These are phyloP conservation scores for Bostrychus sinensis DNA, from an alignment of 2,113 vertebrate genomes.

Conservation along the genomic window DNA sequence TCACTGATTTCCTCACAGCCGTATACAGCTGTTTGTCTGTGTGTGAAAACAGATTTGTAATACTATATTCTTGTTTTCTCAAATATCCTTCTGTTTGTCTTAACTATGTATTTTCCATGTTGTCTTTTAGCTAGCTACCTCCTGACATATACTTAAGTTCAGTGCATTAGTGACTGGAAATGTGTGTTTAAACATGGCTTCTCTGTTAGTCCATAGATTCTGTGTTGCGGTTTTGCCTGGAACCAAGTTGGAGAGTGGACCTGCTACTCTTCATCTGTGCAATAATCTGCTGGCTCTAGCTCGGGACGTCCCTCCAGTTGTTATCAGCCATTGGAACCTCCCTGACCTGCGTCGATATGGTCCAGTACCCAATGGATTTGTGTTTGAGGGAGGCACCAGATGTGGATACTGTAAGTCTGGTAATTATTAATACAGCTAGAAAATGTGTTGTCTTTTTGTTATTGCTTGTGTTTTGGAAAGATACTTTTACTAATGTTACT, in stretches of 20 bases:
- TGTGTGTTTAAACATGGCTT: not conserved
- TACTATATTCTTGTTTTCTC: too few relatives aligned
- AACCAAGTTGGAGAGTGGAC: constrained; percentile 91
- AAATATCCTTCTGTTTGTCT: too few relatives aligned
- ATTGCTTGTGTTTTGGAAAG: not conserved
- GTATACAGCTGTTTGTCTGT: constrained; percentile 45
- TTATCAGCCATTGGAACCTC: constrained; percentile 92
- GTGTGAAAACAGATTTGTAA: constrained; percentile 10
- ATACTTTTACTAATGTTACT: not conserved
- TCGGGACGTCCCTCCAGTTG: constrained; percentile 84
- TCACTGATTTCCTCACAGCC: constrained; percentile 29
- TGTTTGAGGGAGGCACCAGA: constrained; percentile 96
- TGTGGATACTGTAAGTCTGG: constrained; percentile 94
- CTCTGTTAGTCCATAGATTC: constrained; percentile 90
- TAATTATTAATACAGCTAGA: not conserved
- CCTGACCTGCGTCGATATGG: constrained; percentile 93
- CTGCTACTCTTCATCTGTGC: constrained; percentile 93
- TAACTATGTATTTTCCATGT: too few relatives aligned
- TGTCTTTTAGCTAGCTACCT: too few relatives aligned
- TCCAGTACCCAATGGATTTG: constrained; percentile 91
- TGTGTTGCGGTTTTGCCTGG: constrained; percentile 89
- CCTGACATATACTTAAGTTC: not conserved
- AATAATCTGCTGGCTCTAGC: constrained; percentile 89
- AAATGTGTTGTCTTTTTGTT: not conserved
- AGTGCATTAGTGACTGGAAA: not conserved